Percentiles rank a stretch among this genome's conserved stretches.
Evolutionary conservation across 2,113 vertebrate genomes (phyloP).

Genomic region (Perca fluviatilis): DNA sequence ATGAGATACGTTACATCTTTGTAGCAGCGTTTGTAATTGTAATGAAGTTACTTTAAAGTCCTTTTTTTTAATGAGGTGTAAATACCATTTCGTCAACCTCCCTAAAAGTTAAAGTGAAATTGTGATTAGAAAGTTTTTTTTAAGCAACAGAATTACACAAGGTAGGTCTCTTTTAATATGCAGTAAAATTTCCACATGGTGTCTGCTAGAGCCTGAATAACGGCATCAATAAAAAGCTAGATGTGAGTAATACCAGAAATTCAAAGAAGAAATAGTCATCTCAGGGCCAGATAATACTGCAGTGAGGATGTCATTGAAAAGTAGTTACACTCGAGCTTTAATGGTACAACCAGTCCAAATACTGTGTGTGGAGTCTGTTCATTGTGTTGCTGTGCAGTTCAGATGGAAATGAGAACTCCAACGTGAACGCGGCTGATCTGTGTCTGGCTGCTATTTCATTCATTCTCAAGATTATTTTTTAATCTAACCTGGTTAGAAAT

Average conservation of each 20-base stretch:
- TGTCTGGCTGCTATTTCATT: slow-evolving; percentile 6
- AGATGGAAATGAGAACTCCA: neutral
- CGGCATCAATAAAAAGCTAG: slow-evolving; percentile 1
- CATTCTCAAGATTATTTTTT: slow-evolving; percentile 25
- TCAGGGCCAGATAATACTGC: slow-evolving; percentile 20
- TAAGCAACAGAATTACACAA: neutral
- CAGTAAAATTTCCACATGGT: neutral
- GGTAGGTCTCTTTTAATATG: neutral
- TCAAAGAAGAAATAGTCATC: neutral
- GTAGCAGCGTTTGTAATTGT: neutral
- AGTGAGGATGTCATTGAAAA: slow-evolving; percentile 19
- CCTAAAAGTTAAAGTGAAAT: neutral
- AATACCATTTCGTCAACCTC: neutral
- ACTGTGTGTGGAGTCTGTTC: neutral
- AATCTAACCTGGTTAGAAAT: neutral
- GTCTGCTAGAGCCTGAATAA: slow-evolving; percentile 13
- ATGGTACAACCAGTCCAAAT: neutral
- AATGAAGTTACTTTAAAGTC: neutral
- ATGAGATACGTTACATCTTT: neutral
- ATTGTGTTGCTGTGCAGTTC: neutral
- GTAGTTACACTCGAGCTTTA: neutral
- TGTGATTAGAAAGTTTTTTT: neutral
- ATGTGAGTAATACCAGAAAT: slow-evolving; percentile 17
- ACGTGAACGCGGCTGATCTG: neutral
- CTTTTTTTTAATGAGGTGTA: slow-evolving; percentile 1